Evolutionary conservation across 2,888 invertebrate species (phyloP), one percentile per base, ranked within the genome.

Genomic region (Sepiola atlantica): DNA sequence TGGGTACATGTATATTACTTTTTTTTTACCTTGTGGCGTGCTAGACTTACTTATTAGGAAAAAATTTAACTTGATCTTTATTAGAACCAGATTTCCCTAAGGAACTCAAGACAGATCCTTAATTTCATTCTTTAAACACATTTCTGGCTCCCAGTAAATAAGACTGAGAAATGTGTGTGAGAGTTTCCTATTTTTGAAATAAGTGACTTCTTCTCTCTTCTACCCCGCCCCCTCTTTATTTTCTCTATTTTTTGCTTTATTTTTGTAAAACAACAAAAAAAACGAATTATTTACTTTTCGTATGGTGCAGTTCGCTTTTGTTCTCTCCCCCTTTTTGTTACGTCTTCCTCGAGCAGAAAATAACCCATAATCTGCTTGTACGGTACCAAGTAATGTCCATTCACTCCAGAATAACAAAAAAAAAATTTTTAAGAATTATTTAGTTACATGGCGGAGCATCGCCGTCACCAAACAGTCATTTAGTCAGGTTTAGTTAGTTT

Each of bases 21-120:
- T 45, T n/a, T n/a, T 77, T 77, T 14, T 77, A 77, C 77, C n/a
- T 77, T 77, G 77, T 77, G 77, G 77, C 77, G n/a, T 77, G n/a
- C 77, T n/a, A 77, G 77, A 32, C 77, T 77, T 77, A 77, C 77
- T 77, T 77, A 77, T 77, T 77, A 77, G 77, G 77, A 77, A 77
- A 77, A 77, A 77, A 16, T 77, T 77, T 77, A 77, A 77, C 77
- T 77, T 77, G 77, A 77, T n/a, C 77, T 77, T 77, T 77, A 77
- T 77, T 77, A 77, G 77, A 77, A 77, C 77, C 77, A 77, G 77
- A 77, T 77, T 77, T 77, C 77, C 77, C 77, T 77, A 16, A 77
- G 77, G 77, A 77, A 77, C n/a, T n/a, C 77, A 77, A 77, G 77
- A 77, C 77, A 77, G 77, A 77, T 32, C 77, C 77, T 77, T 77